Evolutionary conservation across 2,888 invertebrate species (phyloP), one percentile per base, ranked within the genome.

Genomic region (Drosophila imparisetae): DNA sequence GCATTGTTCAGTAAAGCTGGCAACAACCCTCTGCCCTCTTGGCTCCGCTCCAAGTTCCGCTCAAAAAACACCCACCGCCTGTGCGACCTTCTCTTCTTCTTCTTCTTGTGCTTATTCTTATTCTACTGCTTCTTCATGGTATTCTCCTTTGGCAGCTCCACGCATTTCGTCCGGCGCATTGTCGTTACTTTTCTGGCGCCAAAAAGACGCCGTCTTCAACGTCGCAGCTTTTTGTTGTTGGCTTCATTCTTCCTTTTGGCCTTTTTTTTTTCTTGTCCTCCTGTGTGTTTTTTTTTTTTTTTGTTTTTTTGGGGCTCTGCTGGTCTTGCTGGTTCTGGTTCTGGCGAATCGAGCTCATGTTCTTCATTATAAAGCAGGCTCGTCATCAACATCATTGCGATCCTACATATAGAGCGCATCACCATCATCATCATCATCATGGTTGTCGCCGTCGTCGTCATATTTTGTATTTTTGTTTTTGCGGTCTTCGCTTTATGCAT

Each of bases 121-220:
- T 55, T 40, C 42, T 27, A 29, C 66, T 57, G 11, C 57, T 48
- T 36, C 73, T 49, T n/a, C 59, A 54, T 36, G 52, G 29, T 53
- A 50, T 53, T 42, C 34, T 54, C 18, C 24, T 40, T 42, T 38
- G 36, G 49, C 62, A 34, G 30, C 74, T 69, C 65, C 71, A 82
- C 78, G 81, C 73, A 80, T 85, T 85, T 83, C 83, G 74, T 86
- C 86, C 79, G 80, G 83, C 88, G 86, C 88, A 90, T 91, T 90
- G 91, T 91, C 91, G 86, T 91, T 91, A 90, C 90, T 90, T 89
- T 90, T 90, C 89, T 91, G 91, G 91, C 91, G 91, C 91, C 91
- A 91, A 87, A 91, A 90, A 90, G 91, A 91, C 91, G 91, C 84
- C 85, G 83, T 80, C 66, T 66, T 70, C 45, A 74, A 73, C 75